Conservation (phyloP, 2,888 invertebrate species). For the Athrips mouffetella region DNA sequence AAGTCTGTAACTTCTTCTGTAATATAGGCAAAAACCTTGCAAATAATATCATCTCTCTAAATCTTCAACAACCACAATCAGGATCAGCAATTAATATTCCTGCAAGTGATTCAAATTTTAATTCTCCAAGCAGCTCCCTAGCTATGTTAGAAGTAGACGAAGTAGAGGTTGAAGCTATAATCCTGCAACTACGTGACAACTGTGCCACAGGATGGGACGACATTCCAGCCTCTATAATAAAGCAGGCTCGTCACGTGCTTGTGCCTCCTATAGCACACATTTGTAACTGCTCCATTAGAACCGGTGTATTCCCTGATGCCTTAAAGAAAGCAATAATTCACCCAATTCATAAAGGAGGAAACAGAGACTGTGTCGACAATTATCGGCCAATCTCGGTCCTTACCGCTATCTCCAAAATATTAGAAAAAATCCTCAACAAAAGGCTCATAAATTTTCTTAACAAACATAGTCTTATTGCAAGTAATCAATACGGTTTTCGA, state of each 20-base stretch:
- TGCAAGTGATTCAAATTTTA: background rate
- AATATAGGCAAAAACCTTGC: background rate
- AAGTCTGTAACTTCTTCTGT: background rate
- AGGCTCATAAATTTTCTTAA: background rate
- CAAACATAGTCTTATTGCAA: background rate
- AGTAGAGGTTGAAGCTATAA: conserved; percentile 9
- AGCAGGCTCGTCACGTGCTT: conserved; percentile 9
- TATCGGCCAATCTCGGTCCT: conserved; percentile 27
- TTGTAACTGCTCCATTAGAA: conserved; percentile 12
- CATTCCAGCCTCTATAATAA: conserved; percentile 15
- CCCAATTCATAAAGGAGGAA: conserved; percentile 22
- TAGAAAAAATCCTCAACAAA: conserved; percentile 19
- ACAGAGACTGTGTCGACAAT: conserved; percentile 20
- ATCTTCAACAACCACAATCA: no score
- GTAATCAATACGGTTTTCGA: background rate
- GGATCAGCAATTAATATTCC: no score
- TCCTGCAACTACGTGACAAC: conserved; percentile 6
- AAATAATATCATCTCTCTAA: background rate
- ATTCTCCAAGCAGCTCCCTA: background rate
- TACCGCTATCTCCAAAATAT: conserved; percentile 26
- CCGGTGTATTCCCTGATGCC: conserved; percentile 20
- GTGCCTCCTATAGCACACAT: conserved; percentile 12
- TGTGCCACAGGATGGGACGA: conserved; percentile 18
- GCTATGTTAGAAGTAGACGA: conserved; percentile 5
- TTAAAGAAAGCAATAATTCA: conserved; percentile 22